These are phyloP conservation scores for Drosophila leonis DNA, from an alignment of 2,888 invertebrate genomes.

Conservation along the genomic window DNA sequence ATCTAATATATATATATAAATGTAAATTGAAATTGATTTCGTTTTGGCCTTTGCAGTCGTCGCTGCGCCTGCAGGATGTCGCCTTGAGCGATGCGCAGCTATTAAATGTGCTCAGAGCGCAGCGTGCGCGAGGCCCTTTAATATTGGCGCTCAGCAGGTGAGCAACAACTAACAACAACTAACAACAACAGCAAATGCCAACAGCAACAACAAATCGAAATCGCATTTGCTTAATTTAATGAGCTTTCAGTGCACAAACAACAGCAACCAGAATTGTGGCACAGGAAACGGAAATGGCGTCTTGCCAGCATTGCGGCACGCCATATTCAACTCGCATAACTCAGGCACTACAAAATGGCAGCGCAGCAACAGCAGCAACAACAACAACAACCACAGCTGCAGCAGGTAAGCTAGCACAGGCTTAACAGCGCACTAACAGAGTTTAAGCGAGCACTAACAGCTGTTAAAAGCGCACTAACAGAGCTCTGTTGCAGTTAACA, in stretches of 20 bases:
- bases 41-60: constrained; percentile 53
- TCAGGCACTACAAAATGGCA: constrained; percentile 37
- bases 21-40: background rate
- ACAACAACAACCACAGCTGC: background rate
- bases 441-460: background rate
- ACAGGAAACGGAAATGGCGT: constrained; percentile 39
- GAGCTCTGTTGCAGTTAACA: constrained; percentile 12
- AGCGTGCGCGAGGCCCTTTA: constrained; percentile 75
- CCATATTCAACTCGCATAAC: constrained; percentile 54
- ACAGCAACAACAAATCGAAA: background rate
- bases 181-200: background rate
- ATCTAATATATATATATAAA: background rate
- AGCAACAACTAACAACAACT: constrained; percentile 33
- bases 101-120: constrained; percentile 64
- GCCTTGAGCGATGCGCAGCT: constrained; percentile 71
- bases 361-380: constrained; percentile 14
- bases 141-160: constrained; percentile 83
- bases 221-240: constrained; percentile 26
- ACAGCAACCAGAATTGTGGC: constrained; percentile 3
- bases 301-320: constrained; percentile 69
- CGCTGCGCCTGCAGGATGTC: constrained; percentile 73
- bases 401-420: constrained; percentile 24
- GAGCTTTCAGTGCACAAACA: constrained; percentile 32
- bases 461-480: background rate
- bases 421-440: constrained; percentile 8